These are phyloP conservation scores for Sebastes cheni DNA, from an alignment of 2,797 vertebrate species.

Conservation along the genomic window DNA sequence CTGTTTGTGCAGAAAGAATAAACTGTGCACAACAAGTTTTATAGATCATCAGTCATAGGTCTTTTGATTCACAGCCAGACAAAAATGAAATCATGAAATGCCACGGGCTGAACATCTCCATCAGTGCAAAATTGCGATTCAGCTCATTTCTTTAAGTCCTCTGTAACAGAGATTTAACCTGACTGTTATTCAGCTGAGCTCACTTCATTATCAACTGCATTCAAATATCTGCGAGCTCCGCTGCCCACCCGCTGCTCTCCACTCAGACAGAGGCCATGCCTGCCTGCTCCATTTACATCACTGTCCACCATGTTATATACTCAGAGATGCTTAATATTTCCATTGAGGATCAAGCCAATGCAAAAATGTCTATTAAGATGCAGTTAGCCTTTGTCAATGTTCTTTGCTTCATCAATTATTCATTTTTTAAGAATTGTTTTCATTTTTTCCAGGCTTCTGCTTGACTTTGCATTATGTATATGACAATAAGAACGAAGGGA, in stretches of 20 bases:
- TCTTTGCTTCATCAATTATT: conserved; percentile 49
- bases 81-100: neutral
- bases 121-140: neutral
- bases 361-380: conserved; percentile 41
- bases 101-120: neutral
- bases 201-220: conserved; percentile 52
- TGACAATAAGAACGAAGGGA: conserved; percentile 9
- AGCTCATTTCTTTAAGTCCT: conserved; percentile 9
- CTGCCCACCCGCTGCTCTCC: conserved; percentile 45
- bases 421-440: conserved; percentile 20
- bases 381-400: conserved; percentile 28
- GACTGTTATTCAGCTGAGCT: conserved; percentile 46
- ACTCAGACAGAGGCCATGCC: conserved; percentile 25
- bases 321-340: conserved; percentile 17
- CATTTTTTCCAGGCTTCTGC: conserved; percentile 5
- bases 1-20: neutral
- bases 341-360: conserved; percentile 20
- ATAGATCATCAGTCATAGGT: conserved; percentile 1
- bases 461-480: conserved; percentile 34
- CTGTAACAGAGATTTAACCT: conserved; percentile 44
- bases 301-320: conserved; percentile 1
- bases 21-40: neutral
- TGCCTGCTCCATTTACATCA: conserved; percentile 55
- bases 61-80: conserved; percentile 2
- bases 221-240: conserved; percentile 40